phyloP scores from a whole-genome alignment of 2,113 vertebrate genomes.

The Solenodon paradoxus region DNA sequence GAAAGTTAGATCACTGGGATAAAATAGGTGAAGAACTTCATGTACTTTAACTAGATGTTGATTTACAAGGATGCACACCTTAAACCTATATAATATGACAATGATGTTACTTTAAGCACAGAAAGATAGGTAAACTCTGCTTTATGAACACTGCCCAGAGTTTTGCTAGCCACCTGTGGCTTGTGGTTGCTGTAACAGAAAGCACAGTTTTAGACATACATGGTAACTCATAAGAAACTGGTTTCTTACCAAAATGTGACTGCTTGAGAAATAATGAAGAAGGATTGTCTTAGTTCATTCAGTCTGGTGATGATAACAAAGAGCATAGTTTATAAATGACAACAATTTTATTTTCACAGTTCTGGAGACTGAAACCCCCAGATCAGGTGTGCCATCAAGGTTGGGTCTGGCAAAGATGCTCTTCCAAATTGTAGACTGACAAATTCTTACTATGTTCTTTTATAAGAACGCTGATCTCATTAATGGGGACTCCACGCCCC shows the following conservation, averaged over 20 bases:
- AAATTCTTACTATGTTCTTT: background rate
- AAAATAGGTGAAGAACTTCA: background rate
- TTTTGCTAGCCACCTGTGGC: background rate
- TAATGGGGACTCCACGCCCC: background rate
- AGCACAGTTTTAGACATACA: background rate
- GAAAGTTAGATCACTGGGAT: background rate
- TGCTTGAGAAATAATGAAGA: background rate
- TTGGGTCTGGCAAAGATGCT: background rate
- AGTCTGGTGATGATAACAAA: background rate
- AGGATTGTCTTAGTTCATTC: background rate
- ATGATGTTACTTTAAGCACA: no score
- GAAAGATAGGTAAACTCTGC: no score
- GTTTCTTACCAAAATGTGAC: background rate
- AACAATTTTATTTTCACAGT: background rate
- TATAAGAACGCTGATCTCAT: background rate
- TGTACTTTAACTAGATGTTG: no score
- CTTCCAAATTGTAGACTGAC: background rate
- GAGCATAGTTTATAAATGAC: background rate
- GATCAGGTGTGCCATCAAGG: background rate
- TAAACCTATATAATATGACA: no score
- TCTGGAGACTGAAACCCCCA: background rate
- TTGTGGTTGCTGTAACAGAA: background rate
- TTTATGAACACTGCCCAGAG: background rate
- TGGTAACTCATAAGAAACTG: background rate
- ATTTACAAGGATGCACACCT: no score